These are phyloP conservation scores for Zaprionus ghesquierei DNA, from an alignment of 1,140 invertebrate genomes.

Conservation along the genomic window DNA sequence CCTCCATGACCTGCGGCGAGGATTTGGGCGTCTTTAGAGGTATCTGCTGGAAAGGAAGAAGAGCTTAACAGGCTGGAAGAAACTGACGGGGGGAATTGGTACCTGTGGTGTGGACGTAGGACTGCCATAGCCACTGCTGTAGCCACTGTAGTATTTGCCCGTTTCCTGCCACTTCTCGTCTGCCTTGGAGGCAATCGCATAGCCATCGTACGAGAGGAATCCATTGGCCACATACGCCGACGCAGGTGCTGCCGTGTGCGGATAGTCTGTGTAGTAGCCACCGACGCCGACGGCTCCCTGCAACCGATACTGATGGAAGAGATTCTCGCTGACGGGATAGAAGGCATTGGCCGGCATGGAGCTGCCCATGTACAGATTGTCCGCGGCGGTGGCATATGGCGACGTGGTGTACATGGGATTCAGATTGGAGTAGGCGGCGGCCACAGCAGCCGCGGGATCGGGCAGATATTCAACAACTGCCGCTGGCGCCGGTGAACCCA, in stretches of 20 bases:
- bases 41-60: constrained; percentile 50
- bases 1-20: constrained; percentile 81
- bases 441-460: constrained; percentile 87
- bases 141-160: constrained; percentile 81
- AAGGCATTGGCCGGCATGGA: constrained; percentile 86
- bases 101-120: constrained; percentile 82
- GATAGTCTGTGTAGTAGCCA: constrained; percentile 91
- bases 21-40: constrained; percentile 81
- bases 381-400: constrained; percentile 84
- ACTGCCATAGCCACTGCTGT: constrained; percentile 79
- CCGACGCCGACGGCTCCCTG: constrained; percentile 85
- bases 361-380: constrained; percentile 88
- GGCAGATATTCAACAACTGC: constrained; percentile 87
- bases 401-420: constrained; percentile 90
- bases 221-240: constrained; percentile 89
- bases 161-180: constrained; percentile 82
- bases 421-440: constrained; percentile 91
- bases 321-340: constrained; percentile 91
- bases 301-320: constrained; percentile 93
- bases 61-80: not conserved
- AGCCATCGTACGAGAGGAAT: constrained; percentile 85
- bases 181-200: constrained; percentile 78
- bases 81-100: not conserved
- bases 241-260: constrained; percentile 83
- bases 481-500: constrained; percentile 83